Conservation (phyloP, 1,140 invertebrate genomes). For the Drosophila ercepeae region DNA sequence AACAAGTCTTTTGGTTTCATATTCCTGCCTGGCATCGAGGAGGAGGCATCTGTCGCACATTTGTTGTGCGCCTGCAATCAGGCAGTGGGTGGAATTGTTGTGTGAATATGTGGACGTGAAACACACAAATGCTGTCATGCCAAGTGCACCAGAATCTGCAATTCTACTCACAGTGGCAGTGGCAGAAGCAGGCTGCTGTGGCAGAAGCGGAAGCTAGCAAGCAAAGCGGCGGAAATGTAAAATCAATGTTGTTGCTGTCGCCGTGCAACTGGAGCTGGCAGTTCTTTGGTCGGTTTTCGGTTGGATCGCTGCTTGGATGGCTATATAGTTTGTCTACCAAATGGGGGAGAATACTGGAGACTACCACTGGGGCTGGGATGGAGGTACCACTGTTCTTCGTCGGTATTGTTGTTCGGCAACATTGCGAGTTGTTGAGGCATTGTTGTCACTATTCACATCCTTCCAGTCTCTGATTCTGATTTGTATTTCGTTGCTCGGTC, state of each 20-base stretch:
- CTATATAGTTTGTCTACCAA: slow-evolving; percentile 8
- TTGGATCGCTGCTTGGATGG: neutral
- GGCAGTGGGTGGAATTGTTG: slow-evolving; percentile 36
- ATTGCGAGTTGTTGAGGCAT: slow-evolving; percentile 63
- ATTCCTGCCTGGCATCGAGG: slow-evolving; percentile 6
- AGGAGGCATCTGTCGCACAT: slow-evolving; percentile 38
- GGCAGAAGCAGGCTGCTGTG: no score
- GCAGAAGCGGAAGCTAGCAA: slow-evolving; percentile 55
- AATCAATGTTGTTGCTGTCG: slow-evolving; percentile 70
- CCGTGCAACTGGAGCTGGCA: slow-evolving; percentile 54
- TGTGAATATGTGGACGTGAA: slow-evolving; percentile 46
- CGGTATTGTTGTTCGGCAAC: slow-evolving; percentile 16
- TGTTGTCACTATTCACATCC: slow-evolving; percentile 62
- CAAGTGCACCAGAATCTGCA: slow-evolving; percentile 19
- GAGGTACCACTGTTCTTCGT: slow-evolving; percentile 4
- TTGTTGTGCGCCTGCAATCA: slow-evolving; percentile 47
- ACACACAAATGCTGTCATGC: slow-evolving; percentile 53
- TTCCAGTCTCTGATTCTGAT: neutral
- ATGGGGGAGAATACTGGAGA: no score
- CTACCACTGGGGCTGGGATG: slow-evolving; percentile 6
- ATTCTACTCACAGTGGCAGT: slow-evolving; percentile 19
- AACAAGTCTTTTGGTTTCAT: slow-evolving; percentile 15
- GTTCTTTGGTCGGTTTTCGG: slow-evolving; percentile 18
- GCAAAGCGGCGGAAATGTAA: slow-evolving; percentile 79
- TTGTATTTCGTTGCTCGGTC: neutral